Evolutionary conservation across 2,888 invertebrate genomes (phyloP), one percentile per base, ranked within the genome.

Genomic region (Spilosoma lubricipeda): DNA sequence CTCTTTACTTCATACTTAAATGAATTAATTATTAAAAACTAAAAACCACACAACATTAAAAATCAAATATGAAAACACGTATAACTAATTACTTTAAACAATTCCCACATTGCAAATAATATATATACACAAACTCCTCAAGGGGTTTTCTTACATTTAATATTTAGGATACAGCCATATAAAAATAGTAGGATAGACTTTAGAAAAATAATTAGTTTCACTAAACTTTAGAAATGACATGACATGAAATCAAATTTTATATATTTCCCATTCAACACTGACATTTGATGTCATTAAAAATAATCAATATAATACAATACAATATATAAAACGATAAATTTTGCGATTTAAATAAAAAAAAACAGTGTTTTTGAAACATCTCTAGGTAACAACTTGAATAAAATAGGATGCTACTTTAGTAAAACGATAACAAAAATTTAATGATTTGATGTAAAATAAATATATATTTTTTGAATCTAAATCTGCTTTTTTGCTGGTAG

Each of bases 91-190:
- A 84, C 73, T 67, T 72, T 78, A 80, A 84, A 80, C 85, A 85
- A 85, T 85, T 85, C 84, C 85, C 66, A 82, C 85, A 83, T 83
- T 85, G 85, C 85, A 85, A 84, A 83, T 74, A 74, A 59, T 59
- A 63, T 63, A 30, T 74, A 77, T 76, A 75, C 85, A 79, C 78
- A 84, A 73, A 78, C 52, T 76, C 79, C 80, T 77, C 56, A 72
- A 52, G 80, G 82, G 81, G 72, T 68, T 64, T 67, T 72, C 79
- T 76, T 84, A 81, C 65, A 45, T 64, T 74, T 82, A 82, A 80
- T 82, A 79, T 85, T 86, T 85, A 85, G 86, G 78, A 86, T 82
- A 83, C 70, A 86, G 86, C 83, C 83, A 83, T 86, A 82, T 79
- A 81, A 85, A 84, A 83, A 85, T 81, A 79, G 79, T 76, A 67